phyloP scores from a whole-genome alignment of 2,888 invertebrate species.

The Romanomermis culicivorax region DNA sequence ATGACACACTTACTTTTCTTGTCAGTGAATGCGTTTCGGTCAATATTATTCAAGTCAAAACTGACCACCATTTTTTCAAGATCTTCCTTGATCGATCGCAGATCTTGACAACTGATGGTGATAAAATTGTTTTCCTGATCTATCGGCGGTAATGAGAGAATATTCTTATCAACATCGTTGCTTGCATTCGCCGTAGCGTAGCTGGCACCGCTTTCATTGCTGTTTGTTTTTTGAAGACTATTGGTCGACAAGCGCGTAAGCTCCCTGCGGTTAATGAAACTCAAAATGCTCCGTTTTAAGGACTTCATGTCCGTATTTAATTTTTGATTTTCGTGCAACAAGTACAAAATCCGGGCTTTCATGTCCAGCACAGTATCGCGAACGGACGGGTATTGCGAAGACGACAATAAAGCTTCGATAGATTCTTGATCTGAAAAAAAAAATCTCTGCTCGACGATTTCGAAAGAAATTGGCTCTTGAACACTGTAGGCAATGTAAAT shows the following conservation, averaged over 20 bases:
- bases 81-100: not conserved
- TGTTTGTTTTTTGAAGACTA: not conserved
- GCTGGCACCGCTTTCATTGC: not conserved
- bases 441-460: too few relatives aligned
- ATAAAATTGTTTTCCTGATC: too few relatives aligned
- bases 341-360: conserved; percentile 11
- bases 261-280: too few relatives aligned
- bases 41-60: not conserved
- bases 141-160: too few relatives aligned
- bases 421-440: too few relatives aligned
- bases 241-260: too few relatives aligned
- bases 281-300: conserved; percentile 12
- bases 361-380: conserved; percentile 1
- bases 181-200: not conserved
- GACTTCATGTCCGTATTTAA: conserved; percentile 8
- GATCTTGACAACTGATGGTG: not conserved
- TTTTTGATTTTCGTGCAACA: conserved; percentile 10
- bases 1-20: too few relatives aligned
- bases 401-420: too few relatives aligned
- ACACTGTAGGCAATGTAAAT: too few relatives aligned
- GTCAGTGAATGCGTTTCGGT: too few relatives aligned
- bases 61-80: not conserved
- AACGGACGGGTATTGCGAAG: too few relatives aligned
- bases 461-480: too few relatives aligned
- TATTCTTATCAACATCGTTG: not conserved